phyloP scores from a whole-genome alignment of 2,888 invertebrate genomes.

The Cantharis rustica region DNA sequence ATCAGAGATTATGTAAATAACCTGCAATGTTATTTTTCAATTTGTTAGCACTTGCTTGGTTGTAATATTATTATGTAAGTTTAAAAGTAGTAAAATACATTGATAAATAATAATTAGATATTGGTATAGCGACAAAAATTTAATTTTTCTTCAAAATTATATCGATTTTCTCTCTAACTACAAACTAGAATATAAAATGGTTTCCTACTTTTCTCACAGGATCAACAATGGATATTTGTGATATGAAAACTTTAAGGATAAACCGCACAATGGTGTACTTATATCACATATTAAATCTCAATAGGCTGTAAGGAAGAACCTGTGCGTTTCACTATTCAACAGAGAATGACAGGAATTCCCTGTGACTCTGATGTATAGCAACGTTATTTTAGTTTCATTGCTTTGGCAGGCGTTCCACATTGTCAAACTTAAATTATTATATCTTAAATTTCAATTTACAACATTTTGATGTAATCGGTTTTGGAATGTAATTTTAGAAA shows the following conservation, averaged over 20 bases:
- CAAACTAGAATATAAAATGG: slow-evolving; percentile 1
- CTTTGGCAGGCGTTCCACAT: slow-evolving; percentile 26
- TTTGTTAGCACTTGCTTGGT: not conserved
- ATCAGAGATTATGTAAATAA: not conserved
- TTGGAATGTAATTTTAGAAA: slow-evolving; percentile 8
- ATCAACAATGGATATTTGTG: slow-evolving; percentile 17
- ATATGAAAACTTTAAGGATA: slow-evolving; percentile 20
- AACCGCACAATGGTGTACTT: slow-evolving; percentile 24
- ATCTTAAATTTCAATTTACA: slow-evolving; percentile 27
- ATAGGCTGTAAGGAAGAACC: slow-evolving; percentile 31
- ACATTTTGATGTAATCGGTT: slow-evolving; percentile 23
- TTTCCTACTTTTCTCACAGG: slow-evolving; percentile 11
- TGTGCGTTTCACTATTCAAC: slow-evolving; percentile 30
- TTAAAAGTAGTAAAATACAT: not conserved
- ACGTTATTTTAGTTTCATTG: slow-evolving; percentile 33
- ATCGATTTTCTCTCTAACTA: not conserved
- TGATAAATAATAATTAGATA: not conserved
- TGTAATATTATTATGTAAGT: not conserved
- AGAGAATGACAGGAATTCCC: slow-evolving; percentile 30
- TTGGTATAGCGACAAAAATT: not conserved
- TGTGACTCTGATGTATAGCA: slow-evolving; percentile 31
- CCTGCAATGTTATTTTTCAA: not conserved
- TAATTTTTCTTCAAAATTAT: not conserved
- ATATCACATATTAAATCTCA: slow-evolving; percentile 30
- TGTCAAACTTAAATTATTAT: slow-evolving; percentile 30